These are phyloP conservation scores for Drosophila mayri DNA, from an alignment of 1,140 invertebrate genomes.

Conservation along the genomic window DNA sequence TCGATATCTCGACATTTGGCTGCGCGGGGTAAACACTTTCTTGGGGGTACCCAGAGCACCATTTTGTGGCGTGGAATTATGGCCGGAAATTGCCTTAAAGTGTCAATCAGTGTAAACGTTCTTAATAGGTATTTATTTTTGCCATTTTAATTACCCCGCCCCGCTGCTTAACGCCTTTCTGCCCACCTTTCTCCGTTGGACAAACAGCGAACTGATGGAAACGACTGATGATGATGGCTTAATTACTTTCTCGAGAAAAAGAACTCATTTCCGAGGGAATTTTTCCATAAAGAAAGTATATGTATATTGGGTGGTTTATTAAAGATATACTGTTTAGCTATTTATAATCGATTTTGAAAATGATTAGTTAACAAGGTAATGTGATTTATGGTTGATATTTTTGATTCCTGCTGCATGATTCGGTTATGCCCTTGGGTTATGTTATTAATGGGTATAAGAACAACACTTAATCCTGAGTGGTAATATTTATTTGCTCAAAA, in stretches of 20 bases:
- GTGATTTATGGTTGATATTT: conserved; percentile 11
- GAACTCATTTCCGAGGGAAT: conserved; percentile 43
- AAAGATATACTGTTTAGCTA: conserved; percentile 11
- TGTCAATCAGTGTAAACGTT: conserved; percentile 58
- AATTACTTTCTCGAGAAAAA: conserved; percentile 47
- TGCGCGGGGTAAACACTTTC: conserved; percentile 48
- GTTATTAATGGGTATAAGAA: not conserved
- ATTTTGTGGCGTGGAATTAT: conserved; percentile 58
- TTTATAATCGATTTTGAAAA: conserved; percentile 15
- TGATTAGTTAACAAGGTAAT: conserved; percentile 10
- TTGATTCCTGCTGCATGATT: not conserved
- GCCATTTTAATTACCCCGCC: conserved; percentile 61
- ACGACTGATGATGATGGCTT: conserved; percentile 46
- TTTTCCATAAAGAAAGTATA: conserved; percentile 1
- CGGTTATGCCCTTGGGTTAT: not conserved
- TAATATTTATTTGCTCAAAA: conserved; percentile 3
- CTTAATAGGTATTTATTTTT: conserved; percentile 65
- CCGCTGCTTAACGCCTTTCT: conserved; percentile 3
- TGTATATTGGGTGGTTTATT: conserved; percentile 4
- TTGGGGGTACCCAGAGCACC: conserved; percentile 29
- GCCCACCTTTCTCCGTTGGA: conserved; percentile 19
- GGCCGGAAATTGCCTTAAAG: conserved; percentile 62
- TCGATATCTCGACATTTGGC: conserved; percentile 56
- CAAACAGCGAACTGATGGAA: conserved; percentile 43
- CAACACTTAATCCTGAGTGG: not conserved